Evolutionary conservation across 23 tunicate species (phyloP).

Genomic region (Halocynthia roretzi): DNA sequence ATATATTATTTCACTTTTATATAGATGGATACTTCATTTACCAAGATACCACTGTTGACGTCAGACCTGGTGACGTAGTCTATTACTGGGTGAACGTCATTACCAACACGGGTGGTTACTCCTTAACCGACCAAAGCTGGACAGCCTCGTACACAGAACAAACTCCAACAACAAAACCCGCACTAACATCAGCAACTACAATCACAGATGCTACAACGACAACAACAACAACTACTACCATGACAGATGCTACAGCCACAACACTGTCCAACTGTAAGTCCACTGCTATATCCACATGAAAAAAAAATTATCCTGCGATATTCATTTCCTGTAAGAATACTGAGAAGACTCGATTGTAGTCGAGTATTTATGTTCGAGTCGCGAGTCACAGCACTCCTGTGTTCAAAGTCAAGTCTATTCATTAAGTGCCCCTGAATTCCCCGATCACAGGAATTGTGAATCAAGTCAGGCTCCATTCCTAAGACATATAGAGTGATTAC

Average conservation of each 20-base stretch:
- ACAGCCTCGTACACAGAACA: conserved; percentile 21
- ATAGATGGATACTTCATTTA: conserved; percentile 51
- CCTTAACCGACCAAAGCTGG: conserved; percentile 47
- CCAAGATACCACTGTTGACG: conserved; percentile 28
- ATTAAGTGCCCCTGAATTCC: too few species aligned
- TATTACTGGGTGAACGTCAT: conserved; percentile 79
- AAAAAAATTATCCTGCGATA: too few species aligned
- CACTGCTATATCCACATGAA: too few species aligned
- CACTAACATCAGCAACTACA: conserved; percentile 17
- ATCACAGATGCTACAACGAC: conserved; percentile 15
- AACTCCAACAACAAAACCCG: background rate
- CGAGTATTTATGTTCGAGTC: too few species aligned
- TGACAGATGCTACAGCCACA: conserved; percentile 30
- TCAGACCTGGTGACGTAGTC: conserved; percentile 44
- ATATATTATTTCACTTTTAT: background rate
- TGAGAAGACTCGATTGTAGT: too few species aligned
- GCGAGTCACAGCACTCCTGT: too few species aligned
- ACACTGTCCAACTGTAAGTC: background rate
- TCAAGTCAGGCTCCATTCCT: too few species aligned
- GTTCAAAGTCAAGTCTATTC: too few species aligned
- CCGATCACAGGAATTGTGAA: too few species aligned
- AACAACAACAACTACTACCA: conserved; percentile 11
- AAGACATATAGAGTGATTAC: too few species aligned
- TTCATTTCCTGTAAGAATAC: too few species aligned
- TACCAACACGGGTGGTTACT: conserved; percentile 43